Evolutionary conservation across 2,797 vertebrate species (phyloP).

Genomic region (Alcedo quadribrachys): DNA sequence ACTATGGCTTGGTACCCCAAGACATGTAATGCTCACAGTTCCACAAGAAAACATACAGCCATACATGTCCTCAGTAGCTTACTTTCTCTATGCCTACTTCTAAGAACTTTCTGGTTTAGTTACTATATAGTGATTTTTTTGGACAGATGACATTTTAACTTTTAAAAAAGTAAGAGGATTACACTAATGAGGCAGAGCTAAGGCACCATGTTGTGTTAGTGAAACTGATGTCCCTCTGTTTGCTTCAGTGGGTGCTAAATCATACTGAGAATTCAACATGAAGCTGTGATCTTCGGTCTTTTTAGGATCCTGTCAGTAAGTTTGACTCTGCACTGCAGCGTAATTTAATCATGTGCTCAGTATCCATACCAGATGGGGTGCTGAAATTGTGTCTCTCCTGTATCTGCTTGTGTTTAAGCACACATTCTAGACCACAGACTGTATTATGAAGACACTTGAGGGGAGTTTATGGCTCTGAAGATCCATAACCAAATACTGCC

Average conservation of each 20-base stretch:
- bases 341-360: not conserved
- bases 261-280: not conserved
- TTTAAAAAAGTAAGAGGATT: not conserved
- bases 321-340: not conserved
- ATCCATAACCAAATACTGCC: not conserved
- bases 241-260: not conserved
- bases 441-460: not conserved
- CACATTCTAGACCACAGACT: not conserved
- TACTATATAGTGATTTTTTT: not conserved
- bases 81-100: not conserved
- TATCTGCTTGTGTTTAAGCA: not conserved
- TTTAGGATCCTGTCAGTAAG: not conserved
- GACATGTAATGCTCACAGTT: not conserved
- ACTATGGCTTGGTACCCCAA: not conserved
- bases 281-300: not conserved
- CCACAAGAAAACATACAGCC: not conserved
- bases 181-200: not conserved
- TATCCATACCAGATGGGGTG: not conserved
- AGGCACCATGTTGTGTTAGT: not conserved
- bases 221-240: not conserved
- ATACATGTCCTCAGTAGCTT: not conserved
- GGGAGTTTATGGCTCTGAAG: not conserved
- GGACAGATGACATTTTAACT: constrained; percentile 55
- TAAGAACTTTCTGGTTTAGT: constrained; percentile 57
- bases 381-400: not conserved